A percentile compares a stretch with the other conserved stretches of the same genome.
These are phyloP conservation scores for Alligator sinensis DNA, from an alignment of 2,113 vertebrate species.

Conservation along the genomic window DNA sequence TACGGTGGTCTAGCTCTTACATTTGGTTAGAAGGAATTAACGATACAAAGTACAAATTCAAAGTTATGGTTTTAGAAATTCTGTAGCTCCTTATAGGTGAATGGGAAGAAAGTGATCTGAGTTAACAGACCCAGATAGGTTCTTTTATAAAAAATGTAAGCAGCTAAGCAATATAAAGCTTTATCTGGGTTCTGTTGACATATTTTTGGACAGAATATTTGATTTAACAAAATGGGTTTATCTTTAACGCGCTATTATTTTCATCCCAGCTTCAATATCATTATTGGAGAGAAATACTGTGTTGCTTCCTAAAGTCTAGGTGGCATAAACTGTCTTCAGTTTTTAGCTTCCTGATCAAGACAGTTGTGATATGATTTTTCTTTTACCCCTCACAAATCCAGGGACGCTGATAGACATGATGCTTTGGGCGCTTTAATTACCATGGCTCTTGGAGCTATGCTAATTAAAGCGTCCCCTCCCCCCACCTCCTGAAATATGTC, in stretches of 20 bases:
- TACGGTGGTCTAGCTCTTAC: not conserved
- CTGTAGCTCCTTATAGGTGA: not conserved
- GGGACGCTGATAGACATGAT: not conserved
- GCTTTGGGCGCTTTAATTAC: not conserved
- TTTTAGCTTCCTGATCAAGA: not conserved
- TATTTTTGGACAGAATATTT: not conserved
- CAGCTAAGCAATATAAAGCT: not conserved
- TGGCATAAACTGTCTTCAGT: not conserved
- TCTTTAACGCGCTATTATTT: not conserved
- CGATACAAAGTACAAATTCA: not conserved
- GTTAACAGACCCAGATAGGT: not conserved
- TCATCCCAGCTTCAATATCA: not conserved
- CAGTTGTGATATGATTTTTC: not conserved
- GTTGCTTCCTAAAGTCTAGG: not conserved
- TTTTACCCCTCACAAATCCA: not conserved
- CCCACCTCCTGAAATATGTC: too few species aligned
- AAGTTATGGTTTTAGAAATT: not conserved
- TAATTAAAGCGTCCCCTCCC: not conserved
- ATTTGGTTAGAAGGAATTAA: not conserved
- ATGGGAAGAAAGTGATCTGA: not conserved
- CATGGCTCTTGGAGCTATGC: not conserved
- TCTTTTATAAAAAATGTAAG: not conserved
- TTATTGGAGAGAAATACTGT: not conserved
- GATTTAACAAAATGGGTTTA: not conserved
- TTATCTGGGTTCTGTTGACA: not conserved